Evolutionary conservation across 92 coral and sea anemone species (phyloP).

Genomic region (Isaurus tuberculatus): DNA sequence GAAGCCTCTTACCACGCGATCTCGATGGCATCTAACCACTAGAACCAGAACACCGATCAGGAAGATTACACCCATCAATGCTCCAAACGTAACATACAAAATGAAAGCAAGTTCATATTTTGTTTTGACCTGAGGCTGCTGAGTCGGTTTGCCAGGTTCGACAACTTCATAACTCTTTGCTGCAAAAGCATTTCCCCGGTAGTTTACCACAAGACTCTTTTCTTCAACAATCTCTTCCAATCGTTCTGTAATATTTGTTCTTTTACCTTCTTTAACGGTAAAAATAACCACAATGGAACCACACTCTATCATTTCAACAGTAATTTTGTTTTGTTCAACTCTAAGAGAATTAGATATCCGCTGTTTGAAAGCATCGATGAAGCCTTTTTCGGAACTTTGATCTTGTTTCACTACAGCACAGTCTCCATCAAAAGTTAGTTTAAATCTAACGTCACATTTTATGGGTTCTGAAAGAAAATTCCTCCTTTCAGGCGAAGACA

Average conservation of each 20-base stretch:
- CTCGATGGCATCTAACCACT: conserved; percentile 78
- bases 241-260: conserved; percentile 49
- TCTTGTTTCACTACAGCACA: conserved; percentile 7
- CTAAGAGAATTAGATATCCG: conserved; percentile 37
- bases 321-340: conserved; percentile 41
- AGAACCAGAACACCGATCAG: conserved; percentile 73
- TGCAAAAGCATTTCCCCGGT: conserved; percentile 41
- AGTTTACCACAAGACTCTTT: conserved; percentile 47
- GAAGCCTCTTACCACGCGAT: conserved; percentile 71
- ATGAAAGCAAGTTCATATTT: conserved; percentile 65
- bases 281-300: conserved; percentile 82
- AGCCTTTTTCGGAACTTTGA: conserved; percentile 22
- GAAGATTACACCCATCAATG: conserved; percentile 80
- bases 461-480: neutral
- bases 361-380: conserved; percentile 39
- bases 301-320: conserved; percentile 51
- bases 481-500: conserved; percentile 25
- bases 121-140: conserved; percentile 5
- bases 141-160: conserved; percentile 40
- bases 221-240: conserved; percentile 57
- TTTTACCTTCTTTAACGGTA: conserved; percentile 61
- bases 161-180: conserved; percentile 59
- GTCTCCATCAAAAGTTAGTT: conserved; percentile 19
- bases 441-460: conserved; percentile 35
- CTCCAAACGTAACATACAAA: conserved; percentile 85